Percentiles rank a stretch among this genome's conserved stretches.
Conservation (phyloP, 2,888 invertebrate genomes). For the Drosophila lacicola region DNA sequence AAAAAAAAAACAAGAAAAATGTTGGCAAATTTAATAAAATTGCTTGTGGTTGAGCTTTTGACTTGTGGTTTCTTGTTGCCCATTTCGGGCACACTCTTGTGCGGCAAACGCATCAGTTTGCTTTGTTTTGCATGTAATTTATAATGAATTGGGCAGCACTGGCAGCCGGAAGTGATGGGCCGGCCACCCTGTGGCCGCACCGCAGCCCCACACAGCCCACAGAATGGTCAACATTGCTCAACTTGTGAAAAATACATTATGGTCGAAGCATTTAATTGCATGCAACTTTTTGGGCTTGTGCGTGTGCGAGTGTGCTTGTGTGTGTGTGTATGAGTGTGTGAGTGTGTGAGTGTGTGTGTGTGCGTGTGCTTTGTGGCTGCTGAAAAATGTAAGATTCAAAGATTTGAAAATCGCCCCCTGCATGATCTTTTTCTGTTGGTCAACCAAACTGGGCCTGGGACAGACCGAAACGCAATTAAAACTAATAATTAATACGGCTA, state of each 20-base stretch:
- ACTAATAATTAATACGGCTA: conserved; percentile 75
- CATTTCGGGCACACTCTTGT: conserved; percentile 15
- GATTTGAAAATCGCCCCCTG: conserved; percentile 5
- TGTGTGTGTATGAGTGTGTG: neutral
- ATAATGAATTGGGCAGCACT: conserved; percentile 34
- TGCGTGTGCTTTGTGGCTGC: conserved; percentile 6
- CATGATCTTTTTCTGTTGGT: neutral
- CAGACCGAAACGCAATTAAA: conserved; percentile 74
- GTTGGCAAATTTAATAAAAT: conserved; percentile 72
- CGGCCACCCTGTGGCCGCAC: conserved; percentile 6
- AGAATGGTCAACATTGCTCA: conserved; percentile 78
- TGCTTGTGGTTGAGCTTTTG: conserved; percentile 75
- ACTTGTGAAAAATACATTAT: conserved; percentile 80
- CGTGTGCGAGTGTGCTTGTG: neutral
- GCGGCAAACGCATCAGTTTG: conserved; percentile 56
- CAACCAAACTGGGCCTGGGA: neutral
- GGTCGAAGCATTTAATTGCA: conserved; percentile 78
- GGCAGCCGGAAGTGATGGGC: neutral
- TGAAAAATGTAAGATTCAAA: conserved; percentile 16
- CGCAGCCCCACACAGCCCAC: conserved; percentile 61
- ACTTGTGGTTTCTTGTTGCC: conserved; percentile 57
- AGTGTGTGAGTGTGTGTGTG: conserved; percentile 3
- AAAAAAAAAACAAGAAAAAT: conserved; percentile 25
- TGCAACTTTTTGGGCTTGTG: conserved; percentile 52
- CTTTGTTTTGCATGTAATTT: conserved; percentile 70